Conservation (phyloP, 2,888 invertebrate genomes). For the Thumatha senex region DNA sequence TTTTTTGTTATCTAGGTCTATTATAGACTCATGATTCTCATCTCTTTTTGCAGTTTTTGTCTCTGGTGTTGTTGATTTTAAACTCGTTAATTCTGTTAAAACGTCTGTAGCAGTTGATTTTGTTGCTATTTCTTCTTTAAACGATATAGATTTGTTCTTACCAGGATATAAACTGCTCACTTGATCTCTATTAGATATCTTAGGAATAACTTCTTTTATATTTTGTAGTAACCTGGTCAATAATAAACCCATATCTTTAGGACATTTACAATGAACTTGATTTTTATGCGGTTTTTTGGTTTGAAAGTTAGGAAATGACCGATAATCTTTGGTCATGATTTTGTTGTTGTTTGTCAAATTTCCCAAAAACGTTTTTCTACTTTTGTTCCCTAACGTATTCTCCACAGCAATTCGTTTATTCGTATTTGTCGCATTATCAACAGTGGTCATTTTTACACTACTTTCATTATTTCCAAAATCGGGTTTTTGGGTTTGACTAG, state of each 20-base stretch:
- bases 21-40: neutral
- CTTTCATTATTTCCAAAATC: constrained; percentile 35
- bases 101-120: neutral
- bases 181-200: constrained; percentile 6
- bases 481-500: constrained; percentile 6
- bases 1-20: neutral
- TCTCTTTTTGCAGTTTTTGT: neutral
- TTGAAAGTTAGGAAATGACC: neutral
- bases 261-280: constrained; percentile 49
- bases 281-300: neutral
- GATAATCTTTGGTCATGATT: neutral
- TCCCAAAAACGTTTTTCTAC: neutral
- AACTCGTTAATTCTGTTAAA: neutral
- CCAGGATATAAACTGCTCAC: neutral
- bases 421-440: neutral
- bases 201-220: constrained; percentile 46
- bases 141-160: neutral
- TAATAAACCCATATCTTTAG: constrained; percentile 40
- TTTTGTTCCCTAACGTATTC: neutral
- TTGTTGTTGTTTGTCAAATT: neutral
- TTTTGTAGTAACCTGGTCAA: constrained; percentile 46
- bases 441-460: neutral
- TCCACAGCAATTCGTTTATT: neutral
- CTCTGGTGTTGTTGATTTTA: neutral
- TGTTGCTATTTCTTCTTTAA: neutral